Conservation (phyloP, 2,797 vertebrate species). For the Propithecus perrieri region DNA sequence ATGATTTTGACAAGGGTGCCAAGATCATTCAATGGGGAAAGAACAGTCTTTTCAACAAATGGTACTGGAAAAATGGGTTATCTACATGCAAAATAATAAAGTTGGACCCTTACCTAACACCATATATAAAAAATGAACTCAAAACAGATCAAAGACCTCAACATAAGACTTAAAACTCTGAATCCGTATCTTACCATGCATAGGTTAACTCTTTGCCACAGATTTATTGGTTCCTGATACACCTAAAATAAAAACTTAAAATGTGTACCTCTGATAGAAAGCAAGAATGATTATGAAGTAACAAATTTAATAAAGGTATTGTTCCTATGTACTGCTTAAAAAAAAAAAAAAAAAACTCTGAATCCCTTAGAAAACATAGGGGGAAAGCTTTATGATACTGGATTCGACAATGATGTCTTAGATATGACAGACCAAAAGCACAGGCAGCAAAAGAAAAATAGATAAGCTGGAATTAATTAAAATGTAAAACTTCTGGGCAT, state of each 20-base stretch:
- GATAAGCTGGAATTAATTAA: background rate
- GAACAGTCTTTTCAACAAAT: background rate
- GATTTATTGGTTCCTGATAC: slow-evolving; percentile 82
- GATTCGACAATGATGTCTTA: background rate
- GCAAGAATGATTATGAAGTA: slow-evolving; percentile 66
- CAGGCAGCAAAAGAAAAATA: background rate
- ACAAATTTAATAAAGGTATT: slow-evolving; percentile 84
- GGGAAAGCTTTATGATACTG: background rate
- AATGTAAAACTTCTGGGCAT: background rate
- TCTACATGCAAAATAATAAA: background rate
- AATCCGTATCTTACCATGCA: slow-evolving; percentile 83
- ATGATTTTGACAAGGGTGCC: background rate
- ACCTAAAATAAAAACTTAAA: slow-evolving; percentile 78
- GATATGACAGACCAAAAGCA: background rate
- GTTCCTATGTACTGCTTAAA: slow-evolving; percentile 78
- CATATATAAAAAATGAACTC: background rate
- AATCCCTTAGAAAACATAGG: background rate
- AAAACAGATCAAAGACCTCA: background rate
- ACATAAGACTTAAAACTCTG: background rate
- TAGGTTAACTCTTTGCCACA: slow-evolving; percentile 78
- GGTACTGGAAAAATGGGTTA: background rate
- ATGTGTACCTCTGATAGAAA: slow-evolving; percentile 83
- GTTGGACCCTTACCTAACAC: background rate
- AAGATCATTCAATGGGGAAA: background rate
- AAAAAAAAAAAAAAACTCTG: too few species aligned